Conservation (phyloP, 1,140 invertebrate genomes). For the Drusus annulatus region DNA sequence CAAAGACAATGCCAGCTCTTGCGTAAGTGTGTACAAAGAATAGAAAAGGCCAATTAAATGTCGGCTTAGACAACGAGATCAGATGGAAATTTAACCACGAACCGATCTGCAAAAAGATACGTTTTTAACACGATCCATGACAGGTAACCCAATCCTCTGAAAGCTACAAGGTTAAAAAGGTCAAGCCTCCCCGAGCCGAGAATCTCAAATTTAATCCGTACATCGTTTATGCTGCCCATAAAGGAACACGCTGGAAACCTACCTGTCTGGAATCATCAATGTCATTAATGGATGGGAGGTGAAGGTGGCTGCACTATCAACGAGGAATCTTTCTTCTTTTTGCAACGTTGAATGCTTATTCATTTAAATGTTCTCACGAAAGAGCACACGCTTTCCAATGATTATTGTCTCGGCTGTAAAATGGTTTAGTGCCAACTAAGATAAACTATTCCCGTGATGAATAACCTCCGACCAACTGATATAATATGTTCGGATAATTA, state of each 20-base stretch:
- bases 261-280: conserved; percentile 22
- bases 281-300: background rate
- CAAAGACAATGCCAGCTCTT: conserved; percentile 18
- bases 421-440: too few species aligned
- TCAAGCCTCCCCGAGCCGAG: background rate
- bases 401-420: background rate
- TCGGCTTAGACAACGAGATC: background rate
- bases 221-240: background rate
- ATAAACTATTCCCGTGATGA: conserved; percentile 7
- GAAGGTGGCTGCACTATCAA: background rate
- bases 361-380: conserved; percentile 16
- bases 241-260: background rate
- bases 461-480: too few species aligned
- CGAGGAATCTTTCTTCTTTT: conserved; percentile 5
- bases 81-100: conserved; percentile 12
- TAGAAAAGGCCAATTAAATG: background rate
- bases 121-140: too few species aligned
- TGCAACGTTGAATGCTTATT: conserved; percentile 3
- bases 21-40: conserved; percentile 5
- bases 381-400: conserved; percentile 22
- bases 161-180: background rate
- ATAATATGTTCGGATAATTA: too few species aligned
- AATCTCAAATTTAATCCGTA: too few species aligned
- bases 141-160: too few species aligned
- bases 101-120: conserved; percentile 8